Evolutionary conservation across 2,888 invertebrate species (phyloP).

Genomic region (Cantharis rufa): DNA sequence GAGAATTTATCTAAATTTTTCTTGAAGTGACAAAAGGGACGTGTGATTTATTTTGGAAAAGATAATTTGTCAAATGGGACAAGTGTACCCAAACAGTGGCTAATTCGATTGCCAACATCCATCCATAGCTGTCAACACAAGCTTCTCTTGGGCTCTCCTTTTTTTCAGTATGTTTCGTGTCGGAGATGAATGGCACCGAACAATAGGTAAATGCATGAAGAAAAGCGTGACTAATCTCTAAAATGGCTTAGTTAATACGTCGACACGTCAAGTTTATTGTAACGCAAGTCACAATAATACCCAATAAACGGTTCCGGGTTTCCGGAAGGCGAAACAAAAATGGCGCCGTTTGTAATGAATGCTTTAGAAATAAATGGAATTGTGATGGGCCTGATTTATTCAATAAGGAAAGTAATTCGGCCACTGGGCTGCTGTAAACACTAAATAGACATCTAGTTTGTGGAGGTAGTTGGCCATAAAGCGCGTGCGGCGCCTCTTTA

Average conservation of each 20-base stretch:
- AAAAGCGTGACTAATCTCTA: not conserved
- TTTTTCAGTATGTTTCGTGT: not conserved
- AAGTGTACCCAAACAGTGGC: conserved; percentile 21
- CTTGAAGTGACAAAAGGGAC: not conserved
- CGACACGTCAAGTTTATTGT: not conserved
- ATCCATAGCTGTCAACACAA: conserved; percentile 22
- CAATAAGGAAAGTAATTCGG: conserved; percentile 50
- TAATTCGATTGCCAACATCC: conserved; percentile 22
- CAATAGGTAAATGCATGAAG: not conserved
- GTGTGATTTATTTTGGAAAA: not conserved
- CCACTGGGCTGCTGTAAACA: conserved; percentile 51
- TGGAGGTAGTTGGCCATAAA: conserved; percentile 52
- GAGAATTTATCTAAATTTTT: not conserved
- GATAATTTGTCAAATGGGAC: conserved; percentile 2
- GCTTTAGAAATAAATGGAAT: conserved; percentile 30
- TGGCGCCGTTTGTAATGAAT: not conserved
- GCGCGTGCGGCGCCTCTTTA: conserved; percentile 50
- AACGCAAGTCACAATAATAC: not conserved
- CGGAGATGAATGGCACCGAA: not conserved
- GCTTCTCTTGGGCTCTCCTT: not conserved
- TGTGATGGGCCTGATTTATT: conserved; percentile 42
- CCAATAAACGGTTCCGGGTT: not conserved
- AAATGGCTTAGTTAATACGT: not conserved
- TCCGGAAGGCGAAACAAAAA: not conserved
- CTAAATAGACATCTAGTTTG: conserved; percentile 53